Evolutionary conservation across 64 coral and sea anemone species (phyloP), one percentile per base, ranked within the genome.

Genomic region (Orbicella faveolata): DNA sequence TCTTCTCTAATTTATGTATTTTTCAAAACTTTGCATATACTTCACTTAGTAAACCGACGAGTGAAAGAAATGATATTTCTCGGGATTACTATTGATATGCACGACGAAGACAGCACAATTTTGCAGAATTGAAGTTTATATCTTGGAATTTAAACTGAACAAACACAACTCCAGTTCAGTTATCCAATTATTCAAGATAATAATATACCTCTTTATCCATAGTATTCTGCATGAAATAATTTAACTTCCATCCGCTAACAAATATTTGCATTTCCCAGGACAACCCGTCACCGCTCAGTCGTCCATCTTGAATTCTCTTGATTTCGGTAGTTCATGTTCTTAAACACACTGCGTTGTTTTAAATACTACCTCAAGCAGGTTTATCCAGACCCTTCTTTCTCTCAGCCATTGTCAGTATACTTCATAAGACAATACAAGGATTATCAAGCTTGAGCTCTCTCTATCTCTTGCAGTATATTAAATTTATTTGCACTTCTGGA

Each of bases 191-290:
- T 68, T 68, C 16, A 35, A 1, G 62, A 14, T 68, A 23, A 16
- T 17, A 67, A n/a, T 8, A 83, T 52, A 52, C 19, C 19, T n/a
- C 20, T 79, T 79, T 55, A 57, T 17, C 1, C 48, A 18, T 20
- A 53, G 10, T n/a, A 55, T 79, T 79, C 57, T 57, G 51, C n/a
- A 61, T 79, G 57, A 79, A 79, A 79, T 55, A 33, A 33, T 79
- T 79, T 52, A 52, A 36, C 41, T 21, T 20, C 16, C n/a, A 36
- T 83, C 82, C 52, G 21, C 35, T 4, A 16, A n/a, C 36, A 85
- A 72, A 85, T 85, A 72, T 70, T 72, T 52, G 72, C 82, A 69
- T 85, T 73, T 72, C 66, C 19, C 8, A 4, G 14, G 33, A 34
- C 4, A 1, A n/a, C 23, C 41, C 21, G 61, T 48, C 61, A 73